These are phyloP conservation scores for Entelurus aequoreus DNA, from an alignment of 2,113 vertebrate species.

Conservation along the genomic window DNA sequence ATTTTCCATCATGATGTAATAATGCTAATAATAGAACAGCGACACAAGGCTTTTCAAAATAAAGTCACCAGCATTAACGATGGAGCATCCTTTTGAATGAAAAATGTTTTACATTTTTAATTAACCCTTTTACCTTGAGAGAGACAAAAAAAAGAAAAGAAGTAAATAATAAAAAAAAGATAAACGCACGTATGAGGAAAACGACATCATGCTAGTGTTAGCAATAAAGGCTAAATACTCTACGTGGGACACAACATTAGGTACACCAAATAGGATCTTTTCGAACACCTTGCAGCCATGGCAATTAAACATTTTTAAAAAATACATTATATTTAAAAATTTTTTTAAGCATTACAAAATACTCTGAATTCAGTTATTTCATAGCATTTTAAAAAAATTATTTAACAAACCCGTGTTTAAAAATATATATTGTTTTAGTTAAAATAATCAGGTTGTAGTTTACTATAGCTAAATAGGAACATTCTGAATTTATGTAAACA, in stretches of 20 bases:
- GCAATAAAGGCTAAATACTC: conserved; percentile 33
- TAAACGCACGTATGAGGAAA: conserved; percentile 12
- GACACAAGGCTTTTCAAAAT: too few species aligned
- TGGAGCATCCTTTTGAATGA: too few species aligned
- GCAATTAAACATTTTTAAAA: too few species aligned
- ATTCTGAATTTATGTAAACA: too few species aligned
- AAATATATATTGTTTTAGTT: not conserved
- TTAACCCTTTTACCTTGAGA: conserved; percentile 30
- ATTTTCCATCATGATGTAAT: conserved; percentile 15
- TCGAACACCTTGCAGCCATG: too few species aligned
- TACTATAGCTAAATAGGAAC: too few species aligned
- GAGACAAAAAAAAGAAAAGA: not conserved
- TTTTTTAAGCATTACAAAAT: too few species aligned
- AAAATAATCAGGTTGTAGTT: not conserved
- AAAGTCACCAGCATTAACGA: not conserved
- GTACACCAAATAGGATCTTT: not conserved
- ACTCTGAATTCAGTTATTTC: too few species aligned
- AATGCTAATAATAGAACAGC: too few species aligned
- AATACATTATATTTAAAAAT: too few species aligned
- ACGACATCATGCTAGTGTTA: conserved; percentile 10
- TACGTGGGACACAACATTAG: not conserved
- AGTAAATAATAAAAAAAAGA: conserved; percentile 9
- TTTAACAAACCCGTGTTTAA: not conserved
- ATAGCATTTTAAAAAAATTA: too few species aligned
- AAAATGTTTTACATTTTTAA: too few species aligned